phyloP scores from a whole-genome alignment of 92 coral and sea anemone species.

The Desmophyllum pertusum region DNA sequence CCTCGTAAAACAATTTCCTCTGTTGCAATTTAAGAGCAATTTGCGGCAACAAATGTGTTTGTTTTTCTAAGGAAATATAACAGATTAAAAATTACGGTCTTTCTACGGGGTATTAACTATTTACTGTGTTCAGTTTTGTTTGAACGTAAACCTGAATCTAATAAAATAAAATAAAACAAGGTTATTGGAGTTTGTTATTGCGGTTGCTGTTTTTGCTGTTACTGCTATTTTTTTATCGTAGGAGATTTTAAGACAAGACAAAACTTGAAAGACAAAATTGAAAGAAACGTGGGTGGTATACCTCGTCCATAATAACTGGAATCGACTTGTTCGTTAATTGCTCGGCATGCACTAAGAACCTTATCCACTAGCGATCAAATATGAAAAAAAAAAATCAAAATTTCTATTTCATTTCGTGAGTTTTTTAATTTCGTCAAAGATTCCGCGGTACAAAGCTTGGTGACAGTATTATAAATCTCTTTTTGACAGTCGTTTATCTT shows the following conservation, averaged over 20 bases:
- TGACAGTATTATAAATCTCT: background rate
- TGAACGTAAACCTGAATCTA: background rate
- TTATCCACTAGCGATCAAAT: background rate
- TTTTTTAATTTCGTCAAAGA: background rate
- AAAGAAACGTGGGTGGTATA: background rate
- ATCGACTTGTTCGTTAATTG: background rate
- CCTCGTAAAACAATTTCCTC: constrained; percentile 10
- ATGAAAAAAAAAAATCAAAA: background rate
- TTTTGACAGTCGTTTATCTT: background rate
- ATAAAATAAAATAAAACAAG: background rate
- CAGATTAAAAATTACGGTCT: background rate
- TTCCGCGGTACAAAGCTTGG: background rate
- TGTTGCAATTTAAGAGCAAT: background rate
- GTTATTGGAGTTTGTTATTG: background rate
- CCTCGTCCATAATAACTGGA: too few relatives aligned
- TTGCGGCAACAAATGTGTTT: constrained; percentile 3
- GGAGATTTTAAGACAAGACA: too few relatives aligned
- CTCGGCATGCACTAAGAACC: background rate
- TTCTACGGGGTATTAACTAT: background rate
- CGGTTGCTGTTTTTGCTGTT: background rate
- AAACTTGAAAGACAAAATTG: too few relatives aligned
- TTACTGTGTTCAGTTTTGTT: background rate
- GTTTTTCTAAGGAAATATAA: background rate
- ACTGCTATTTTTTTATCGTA: background rate
- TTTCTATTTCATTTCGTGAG: background rate